phyloP scores from a whole-genome alignment of 1,140 invertebrate species.

The Cydia splendana region DNA sequence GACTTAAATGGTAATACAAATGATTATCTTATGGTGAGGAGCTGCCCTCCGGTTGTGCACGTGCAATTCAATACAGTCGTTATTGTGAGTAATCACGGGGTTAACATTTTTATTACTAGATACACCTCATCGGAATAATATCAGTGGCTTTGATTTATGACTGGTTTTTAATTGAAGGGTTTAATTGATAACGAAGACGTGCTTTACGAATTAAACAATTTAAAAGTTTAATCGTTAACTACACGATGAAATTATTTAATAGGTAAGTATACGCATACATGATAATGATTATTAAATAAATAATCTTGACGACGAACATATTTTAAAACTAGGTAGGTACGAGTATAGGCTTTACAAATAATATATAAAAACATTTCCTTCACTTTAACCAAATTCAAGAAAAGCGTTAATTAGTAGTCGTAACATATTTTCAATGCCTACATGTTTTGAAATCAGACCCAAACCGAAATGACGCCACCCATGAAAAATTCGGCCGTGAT shows the following conservation, averaged over 20 bases:
- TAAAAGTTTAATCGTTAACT: no score
- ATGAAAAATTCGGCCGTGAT: constrained; percentile 14
- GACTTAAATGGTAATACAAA: constrained; percentile 29
- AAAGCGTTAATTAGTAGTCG: neutral
- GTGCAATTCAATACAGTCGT: constrained; percentile 39
- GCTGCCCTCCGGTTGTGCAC: constrained; percentile 27
- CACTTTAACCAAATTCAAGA: neutral
- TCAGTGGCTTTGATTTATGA: neutral
- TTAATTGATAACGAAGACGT: neutral
- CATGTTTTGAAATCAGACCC: neutral
- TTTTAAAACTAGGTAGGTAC: no score
- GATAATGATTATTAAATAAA: no score
- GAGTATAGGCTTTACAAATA: no score
- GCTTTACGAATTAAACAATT: neutral
- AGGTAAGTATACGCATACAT: no score
- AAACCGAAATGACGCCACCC: constrained; percentile 18
- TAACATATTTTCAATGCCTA: neutral
- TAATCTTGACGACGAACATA: no score
- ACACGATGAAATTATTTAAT: no score
- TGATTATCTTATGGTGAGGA: constrained; percentile 27
- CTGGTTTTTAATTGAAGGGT: neutral
- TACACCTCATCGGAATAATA: neutral
- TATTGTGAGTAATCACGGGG: constrained; percentile 23
- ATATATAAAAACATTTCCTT: neutral
- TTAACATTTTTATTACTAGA: neutral